A percentile compares a stretch with the other conserved stretches of the same genome.
Evolutionary conservation across 2,113 vertebrate genomes (phyloP).

Genomic region (Noctilio leporinus): DNA sequence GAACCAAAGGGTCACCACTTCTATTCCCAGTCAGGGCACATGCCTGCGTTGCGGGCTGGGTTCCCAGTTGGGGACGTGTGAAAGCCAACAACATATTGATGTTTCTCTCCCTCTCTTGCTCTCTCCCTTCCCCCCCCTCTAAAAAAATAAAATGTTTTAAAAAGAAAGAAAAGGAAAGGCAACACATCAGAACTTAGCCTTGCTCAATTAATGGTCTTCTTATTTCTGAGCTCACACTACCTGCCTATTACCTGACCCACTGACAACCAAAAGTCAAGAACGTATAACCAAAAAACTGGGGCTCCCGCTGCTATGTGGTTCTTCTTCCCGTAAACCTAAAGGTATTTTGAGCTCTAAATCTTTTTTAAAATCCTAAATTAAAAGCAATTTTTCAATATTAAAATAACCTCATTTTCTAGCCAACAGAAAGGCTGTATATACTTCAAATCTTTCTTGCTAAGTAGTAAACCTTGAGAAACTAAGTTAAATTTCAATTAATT

Average conservation of each 20-base stretch:
- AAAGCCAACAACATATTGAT: too few relatives aligned
- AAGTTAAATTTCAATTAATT: neutral
- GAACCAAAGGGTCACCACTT: too few relatives aligned
- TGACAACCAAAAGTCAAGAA: neutral
- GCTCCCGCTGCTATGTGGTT: neutral
- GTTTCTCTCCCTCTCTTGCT: too few relatives aligned
- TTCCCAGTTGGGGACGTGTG: too few relatives aligned
- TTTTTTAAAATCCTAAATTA: conserved; percentile 33
- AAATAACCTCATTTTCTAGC: conserved; percentile 18
- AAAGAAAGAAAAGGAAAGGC: neutral
- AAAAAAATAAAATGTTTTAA: too few relatives aligned
- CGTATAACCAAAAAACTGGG: neutral
- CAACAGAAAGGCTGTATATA: neutral
- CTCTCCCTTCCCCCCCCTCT: too few relatives aligned
- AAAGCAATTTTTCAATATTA: conserved; percentile 25
- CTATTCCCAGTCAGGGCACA: too few relatives aligned
- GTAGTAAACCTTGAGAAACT: neutral
- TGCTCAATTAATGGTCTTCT: neutral
- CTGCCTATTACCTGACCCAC: neutral
- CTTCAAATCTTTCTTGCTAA: conserved; percentile 1
- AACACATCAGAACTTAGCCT: conserved; percentile 24
- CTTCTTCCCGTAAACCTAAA: neutral
- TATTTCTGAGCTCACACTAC: neutral
- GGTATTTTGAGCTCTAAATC: neutral
- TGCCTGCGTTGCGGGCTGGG: too few relatives aligned